Percentiles rank a stretch among this genome's conserved stretches.
phyloP scores from a whole-genome alignment of 2,113 vertebrate genomes.

The Pangasianodon hypophthalmus region DNA sequence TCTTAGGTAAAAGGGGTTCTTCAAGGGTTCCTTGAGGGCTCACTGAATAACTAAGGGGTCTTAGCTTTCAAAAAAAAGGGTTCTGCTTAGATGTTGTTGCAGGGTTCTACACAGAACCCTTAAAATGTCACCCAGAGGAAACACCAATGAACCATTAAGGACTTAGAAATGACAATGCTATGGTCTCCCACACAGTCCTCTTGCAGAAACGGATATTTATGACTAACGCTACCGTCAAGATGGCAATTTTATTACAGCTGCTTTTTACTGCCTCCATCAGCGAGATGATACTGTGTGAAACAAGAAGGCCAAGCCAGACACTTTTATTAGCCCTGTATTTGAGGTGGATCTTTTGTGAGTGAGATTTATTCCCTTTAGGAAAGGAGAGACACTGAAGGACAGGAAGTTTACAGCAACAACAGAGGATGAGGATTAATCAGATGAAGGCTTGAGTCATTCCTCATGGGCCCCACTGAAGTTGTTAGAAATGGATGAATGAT shows the following conservation, averaged over 20 bases:
- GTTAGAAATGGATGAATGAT: background rate
- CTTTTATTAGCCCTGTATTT: conserved; percentile 50
- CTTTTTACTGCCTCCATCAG: conserved; percentile 47
- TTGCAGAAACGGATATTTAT: conserved; percentile 28
- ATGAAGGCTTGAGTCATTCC: background rate
- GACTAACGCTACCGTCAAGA: background rate
- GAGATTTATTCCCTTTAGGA: conserved; percentile 46
- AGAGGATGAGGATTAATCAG: background rate
- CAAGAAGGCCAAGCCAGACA: conserved; percentile 28
- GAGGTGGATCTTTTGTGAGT: conserved; percentile 34
- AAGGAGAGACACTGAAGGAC: conserved; percentile 47
- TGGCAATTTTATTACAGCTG: conserved; percentile 46
- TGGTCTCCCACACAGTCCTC: background rate
- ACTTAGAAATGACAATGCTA: background rate
- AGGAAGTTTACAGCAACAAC: background rate
- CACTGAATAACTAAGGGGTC: background rate
- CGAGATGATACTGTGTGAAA: conserved; percentile 25
- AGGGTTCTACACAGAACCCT: background rate
- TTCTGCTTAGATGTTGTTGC: background rate
- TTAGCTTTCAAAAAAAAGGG: background rate
- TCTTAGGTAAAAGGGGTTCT: background rate
- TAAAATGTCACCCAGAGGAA: background rate
- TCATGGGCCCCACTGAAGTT: background rate
- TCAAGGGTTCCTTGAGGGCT: background rate
- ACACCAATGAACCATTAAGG: background rate